phyloP scores from a whole-genome alignment of 2,888 invertebrate genomes.

The Odontomyia ornata region DNA sequence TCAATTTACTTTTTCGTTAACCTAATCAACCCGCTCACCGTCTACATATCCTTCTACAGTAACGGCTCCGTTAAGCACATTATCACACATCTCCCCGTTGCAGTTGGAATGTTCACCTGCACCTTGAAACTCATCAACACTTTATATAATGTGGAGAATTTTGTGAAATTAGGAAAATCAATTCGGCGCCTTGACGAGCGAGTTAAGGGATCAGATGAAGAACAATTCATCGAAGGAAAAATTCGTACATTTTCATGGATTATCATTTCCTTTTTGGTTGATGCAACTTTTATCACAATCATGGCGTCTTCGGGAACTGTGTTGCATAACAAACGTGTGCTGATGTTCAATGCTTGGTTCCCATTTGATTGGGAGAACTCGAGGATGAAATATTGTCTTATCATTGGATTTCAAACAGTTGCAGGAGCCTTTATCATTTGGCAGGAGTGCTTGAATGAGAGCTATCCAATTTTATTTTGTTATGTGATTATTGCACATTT shows the following conservation, averaged over 20 bases:
- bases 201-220: not conserved
- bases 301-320: not conserved
- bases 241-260: not conserved
- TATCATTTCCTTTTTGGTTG: not conserved
- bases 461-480: constrained; percentile 13
- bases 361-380: constrained; percentile 33
- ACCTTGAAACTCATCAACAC: constrained; percentile 25
- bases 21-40: constrained; percentile 9
- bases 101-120: constrained; percentile 7
- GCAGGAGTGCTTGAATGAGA: constrained; percentile 35
- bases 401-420: not conserved
- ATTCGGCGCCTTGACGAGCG: not conserved
- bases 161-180: not conserved
- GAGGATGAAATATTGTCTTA: not conserved
- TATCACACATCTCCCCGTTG: not conserved
- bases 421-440: not conserved
- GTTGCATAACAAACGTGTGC: not conserved
- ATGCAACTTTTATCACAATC: constrained; percentile 4
- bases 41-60: not conserved
- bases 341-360: constrained; percentile 22
- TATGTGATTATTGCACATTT: constrained; percentile 43
- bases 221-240: not conserved
- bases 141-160: not conserved
- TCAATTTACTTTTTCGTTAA: constrained; percentile 17
- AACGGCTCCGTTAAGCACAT: not conserved